Evolutionary conservation across 2,797 vertebrate species (phyloP), one percentile per base, ranked within the genome.

Genomic region (Typhlichthys eigenmanni): DNA sequence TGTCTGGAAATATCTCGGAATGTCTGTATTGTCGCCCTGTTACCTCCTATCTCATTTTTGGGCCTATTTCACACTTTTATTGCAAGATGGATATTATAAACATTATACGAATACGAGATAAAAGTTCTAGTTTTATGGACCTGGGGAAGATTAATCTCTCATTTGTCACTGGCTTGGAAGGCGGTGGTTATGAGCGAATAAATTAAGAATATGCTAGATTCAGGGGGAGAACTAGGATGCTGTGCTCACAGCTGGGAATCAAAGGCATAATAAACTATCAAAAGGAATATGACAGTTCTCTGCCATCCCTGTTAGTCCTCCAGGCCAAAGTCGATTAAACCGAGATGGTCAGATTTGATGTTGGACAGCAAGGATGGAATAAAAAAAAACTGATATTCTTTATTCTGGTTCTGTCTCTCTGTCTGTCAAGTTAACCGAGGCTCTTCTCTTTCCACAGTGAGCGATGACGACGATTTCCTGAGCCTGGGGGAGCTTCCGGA

Each of bases 401-500:
- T 47, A 3, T 32, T 17, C 13, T n/a, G n/a, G 32, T 43, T 43
- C n/a, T 17, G 10, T 55, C 43, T 38, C 13, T 13, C 34, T 43
- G 32, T 45, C 34, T 45, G 13, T 43, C 32, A 38, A 2, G n/a
- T 43, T 38, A 6, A 38, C 32, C 7, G 3, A 5, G 55, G 2
- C 9, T 66, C 53, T 62, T 7, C 55, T 55, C 3, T 14, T 60
- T 45, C 61, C 10, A 1, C 83, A 90, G 88, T 85, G 74, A 83
- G 83, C 81, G 89, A 91, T 4, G 95, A 96, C 34, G 96, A 98
- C 0, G 96, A 97, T 79, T 96, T 97, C 85, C 94, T 96, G 71
- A 90, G 87, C 52, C 81, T 92, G 51, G 95, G 96, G 46, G 95
- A 96, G 64, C 93, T 98, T 52, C 96, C 96, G 16, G 96, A 98